phyloP scores from a whole-genome alignment of 30 jellyfish, hydroid and myxozoan genomes.

The Pseudorhiza aurosa region DNA sequence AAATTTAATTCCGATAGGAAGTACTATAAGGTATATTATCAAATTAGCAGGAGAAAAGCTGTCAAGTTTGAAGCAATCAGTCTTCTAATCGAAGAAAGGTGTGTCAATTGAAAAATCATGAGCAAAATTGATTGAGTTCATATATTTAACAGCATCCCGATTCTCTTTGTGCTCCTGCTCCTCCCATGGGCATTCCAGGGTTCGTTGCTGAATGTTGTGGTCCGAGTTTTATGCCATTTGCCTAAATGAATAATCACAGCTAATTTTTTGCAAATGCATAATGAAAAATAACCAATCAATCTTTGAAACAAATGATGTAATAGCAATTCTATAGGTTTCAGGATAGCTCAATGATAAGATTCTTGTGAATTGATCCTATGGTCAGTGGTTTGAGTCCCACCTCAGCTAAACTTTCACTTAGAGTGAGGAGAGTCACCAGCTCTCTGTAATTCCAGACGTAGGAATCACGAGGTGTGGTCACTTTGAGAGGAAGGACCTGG shows the following conservation, averaged over 20 bases:
- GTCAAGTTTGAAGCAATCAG: not conserved
- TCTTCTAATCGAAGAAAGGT: not conserved
- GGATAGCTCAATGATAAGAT: too few species aligned
- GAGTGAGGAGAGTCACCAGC: too few species aligned
- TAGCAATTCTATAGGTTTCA: too few species aligned
- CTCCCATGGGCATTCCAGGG: slow-evolving; percentile 94
- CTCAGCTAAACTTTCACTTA: too few species aligned
- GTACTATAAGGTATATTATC: too few species aligned
- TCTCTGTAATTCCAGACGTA: too few species aligned
- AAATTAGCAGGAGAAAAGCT: not conserved
- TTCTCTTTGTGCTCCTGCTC: slow-evolving; percentile 84
- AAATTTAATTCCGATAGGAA: too few species aligned
- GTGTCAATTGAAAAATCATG: not conserved
- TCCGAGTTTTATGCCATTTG: slow-evolving; percentile 97
- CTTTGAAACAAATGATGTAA: too few species aligned
- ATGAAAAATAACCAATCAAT: not conserved
- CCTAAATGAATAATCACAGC: slow-evolving; percentile 38
- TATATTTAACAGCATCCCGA: slow-evolving; percentile 88
- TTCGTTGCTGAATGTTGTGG: slow-evolving; percentile 97
- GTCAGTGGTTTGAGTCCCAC: too few species aligned
- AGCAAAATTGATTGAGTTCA: not conserved
- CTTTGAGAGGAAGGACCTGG: too few species aligned
- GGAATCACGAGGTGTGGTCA: too few species aligned
- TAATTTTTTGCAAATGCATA: not conserved
- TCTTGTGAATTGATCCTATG: too few species aligned